phyloP scores from a whole-genome alignment of 2,888 invertebrate genomes.

The Phyto melanocephala region DNA sequence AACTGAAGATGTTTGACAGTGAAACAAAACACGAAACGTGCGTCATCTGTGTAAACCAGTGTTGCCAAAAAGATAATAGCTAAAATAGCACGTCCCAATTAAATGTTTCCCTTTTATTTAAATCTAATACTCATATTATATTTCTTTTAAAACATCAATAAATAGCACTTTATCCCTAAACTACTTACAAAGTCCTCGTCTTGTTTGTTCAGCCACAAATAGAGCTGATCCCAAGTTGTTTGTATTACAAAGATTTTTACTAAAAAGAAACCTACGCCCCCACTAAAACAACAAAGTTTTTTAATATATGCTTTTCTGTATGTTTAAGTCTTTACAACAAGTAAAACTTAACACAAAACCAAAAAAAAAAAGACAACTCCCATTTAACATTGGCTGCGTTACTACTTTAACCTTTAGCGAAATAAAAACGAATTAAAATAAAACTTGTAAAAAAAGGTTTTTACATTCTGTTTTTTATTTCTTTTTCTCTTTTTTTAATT shows the following conservation, averaged over 20 bases:
- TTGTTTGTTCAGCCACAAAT: neutral
- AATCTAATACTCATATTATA: neutral
- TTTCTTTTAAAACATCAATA: neutral
- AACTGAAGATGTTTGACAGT: too few relatives aligned
- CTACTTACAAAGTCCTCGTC: neutral
- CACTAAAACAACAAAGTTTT: neutral
- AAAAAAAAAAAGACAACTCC: conserved; percentile 1
- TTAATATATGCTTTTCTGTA: neutral
- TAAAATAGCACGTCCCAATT: too few relatives aligned
- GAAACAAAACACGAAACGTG: too few relatives aligned
- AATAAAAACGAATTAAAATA: conserved; percentile 23
- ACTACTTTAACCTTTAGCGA: conserved; percentile 6
- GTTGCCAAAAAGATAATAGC: too few relatives aligned
- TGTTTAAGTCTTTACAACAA: too few relatives aligned
- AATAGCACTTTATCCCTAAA: neutral
- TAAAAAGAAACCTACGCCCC: neutral
- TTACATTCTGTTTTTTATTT: neutral
- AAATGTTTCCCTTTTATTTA: too few relatives aligned
- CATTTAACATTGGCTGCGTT: neutral
- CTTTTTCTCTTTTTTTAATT: neutral
- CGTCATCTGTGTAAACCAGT: too few relatives aligned
- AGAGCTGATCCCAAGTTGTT: neutral
- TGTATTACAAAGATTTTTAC: neutral
- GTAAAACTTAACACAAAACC: neutral
- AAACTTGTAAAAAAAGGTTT: conserved; percentile 1